phyloP scores from a whole-genome alignment of 1,140 invertebrate genomes.

The Coboldia fuscipes region DNA sequence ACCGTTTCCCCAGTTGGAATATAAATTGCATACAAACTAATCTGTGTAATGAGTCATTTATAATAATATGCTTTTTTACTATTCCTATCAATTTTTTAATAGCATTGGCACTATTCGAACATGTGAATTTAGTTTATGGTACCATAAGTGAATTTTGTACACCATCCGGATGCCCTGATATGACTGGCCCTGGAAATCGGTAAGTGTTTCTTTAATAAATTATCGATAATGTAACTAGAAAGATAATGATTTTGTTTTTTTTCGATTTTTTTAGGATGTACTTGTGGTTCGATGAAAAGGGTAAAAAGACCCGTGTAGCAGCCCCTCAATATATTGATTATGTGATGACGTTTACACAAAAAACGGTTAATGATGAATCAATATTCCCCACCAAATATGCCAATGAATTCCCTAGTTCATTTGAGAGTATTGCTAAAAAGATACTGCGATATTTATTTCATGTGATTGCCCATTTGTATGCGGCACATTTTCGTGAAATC shows the following conservation, averaged over 20 bases:
- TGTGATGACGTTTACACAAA: slow-evolving; percentile 95
- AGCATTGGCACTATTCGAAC: slow-evolving; percentile 94
- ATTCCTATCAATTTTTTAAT: too few species aligned
- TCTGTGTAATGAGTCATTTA: too few species aligned
- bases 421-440: slow-evolving; percentile 87
- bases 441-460: slow-evolving; percentile 92
- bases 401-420: slow-evolving; percentile 83
- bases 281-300: slow-evolving; percentile 96
- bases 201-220: slow-evolving; percentile 21
- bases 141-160: slow-evolving; percentile 97
- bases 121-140: slow-evolving; percentile 94
- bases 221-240: neutral
- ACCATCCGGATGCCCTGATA: slow-evolving; percentile 76
- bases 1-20: too few species aligned
- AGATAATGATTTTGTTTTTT: neutral
- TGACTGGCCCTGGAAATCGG: slow-evolving; percentile 85
- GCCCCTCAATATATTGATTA: slow-evolving; percentile 97
- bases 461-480: slow-evolving; percentile 93
- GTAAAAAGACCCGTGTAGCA: slow-evolving; percentile 89
- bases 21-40: too few species aligned
- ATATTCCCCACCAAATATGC: slow-evolving; percentile 98
- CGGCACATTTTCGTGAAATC: slow-evolving; percentile 91
- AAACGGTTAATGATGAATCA: slow-evolving; percentile 88
- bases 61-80: too few species aligned
- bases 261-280: slow-evolving; percentile 49